Percentiles rank a stretch among this genome's conserved stretches.
Evolutionary conservation across 2,888 invertebrate species (phyloP).

Genomic region (Itoplectis maculator): DNA sequence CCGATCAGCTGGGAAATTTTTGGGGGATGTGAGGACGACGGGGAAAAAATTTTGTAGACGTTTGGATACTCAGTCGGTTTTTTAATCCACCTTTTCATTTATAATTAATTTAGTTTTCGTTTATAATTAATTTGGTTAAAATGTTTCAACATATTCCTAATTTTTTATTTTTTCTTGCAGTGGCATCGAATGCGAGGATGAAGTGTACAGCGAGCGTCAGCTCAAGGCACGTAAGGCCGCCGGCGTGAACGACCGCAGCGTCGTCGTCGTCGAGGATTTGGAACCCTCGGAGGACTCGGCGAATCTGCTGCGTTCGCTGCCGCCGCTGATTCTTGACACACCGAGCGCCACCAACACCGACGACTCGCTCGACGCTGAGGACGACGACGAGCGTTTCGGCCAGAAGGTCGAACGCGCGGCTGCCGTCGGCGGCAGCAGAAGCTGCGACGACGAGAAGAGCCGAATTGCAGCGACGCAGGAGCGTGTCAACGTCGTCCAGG

Average conservation of each 20-base stretch:
- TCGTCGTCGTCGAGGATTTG: slow-evolving; percentile 42
- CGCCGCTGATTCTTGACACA: slow-evolving; percentile 63
- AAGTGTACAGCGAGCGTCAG: slow-evolving; percentile 90
- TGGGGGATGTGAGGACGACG: not conserved
- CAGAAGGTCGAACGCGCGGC: slow-evolving; percentile 11
- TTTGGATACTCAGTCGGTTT: not conserved
- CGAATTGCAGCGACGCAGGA: not conserved
- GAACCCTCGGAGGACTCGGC: slow-evolving; percentile 48
- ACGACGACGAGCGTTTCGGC: slow-evolving; percentile 27
- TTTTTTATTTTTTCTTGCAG: slow-evolving; percentile 85
- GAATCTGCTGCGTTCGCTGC: slow-evolving; percentile 48
- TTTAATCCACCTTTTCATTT: too few relatives aligned
- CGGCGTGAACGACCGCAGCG: slow-evolving; percentile 64
- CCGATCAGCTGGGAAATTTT: not conserved
- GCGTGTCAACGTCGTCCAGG: not conserved
- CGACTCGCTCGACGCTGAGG: slow-evolving; percentile 37
- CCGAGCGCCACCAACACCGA: slow-evolving; percentile 54
- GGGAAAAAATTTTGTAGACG: slow-evolving; percentile 3
- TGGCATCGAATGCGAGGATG: slow-evolving; percentile 92
- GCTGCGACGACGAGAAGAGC: not conserved
- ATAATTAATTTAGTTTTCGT: too few relatives aligned
- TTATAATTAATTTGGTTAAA: slow-evolving; percentile 38
- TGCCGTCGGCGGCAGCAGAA: too few relatives aligned
- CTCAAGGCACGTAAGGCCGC: slow-evolving; percentile 81
- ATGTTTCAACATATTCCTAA: slow-evolving; percentile 30